A percentile compares a stretch with the other conserved stretches of the same genome.
These are phyloP conservation scores for Aphrophora alni DNA, from an alignment of 2,888 invertebrate genomes.

Conservation along the genomic window DNA sequence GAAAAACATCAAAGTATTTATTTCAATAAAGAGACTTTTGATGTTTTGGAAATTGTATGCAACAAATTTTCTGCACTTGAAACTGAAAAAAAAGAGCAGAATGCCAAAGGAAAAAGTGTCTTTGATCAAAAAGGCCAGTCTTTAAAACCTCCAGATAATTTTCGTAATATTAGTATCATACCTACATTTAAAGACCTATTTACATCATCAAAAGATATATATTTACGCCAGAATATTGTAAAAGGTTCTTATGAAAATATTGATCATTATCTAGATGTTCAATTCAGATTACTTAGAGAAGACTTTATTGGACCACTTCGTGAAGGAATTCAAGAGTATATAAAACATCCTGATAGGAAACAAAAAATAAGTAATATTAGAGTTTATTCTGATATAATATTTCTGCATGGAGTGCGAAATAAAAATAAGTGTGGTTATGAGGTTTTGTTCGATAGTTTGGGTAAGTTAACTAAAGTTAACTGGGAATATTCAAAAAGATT, in stretches of 20 bases:
- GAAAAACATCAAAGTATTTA: background rate
- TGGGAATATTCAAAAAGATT: conserved; percentile 60
- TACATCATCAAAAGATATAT: background rate
- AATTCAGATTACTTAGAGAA: conserved; percentile 78
- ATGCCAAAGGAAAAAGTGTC: background rate
- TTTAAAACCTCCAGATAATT: background rate
- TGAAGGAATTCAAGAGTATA: conserved; percentile 60
- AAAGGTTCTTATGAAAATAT: conserved; percentile 69
- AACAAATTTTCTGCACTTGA: background rate
- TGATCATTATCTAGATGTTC: conserved; percentile 77
- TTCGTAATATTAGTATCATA: conserved; percentile 9
- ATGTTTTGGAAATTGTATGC: background rate
- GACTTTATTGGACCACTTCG: conserved; percentile 79
- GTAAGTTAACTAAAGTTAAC: conserved; percentile 48
- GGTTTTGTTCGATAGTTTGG: conserved; percentile 51
- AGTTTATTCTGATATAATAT: conserved; percentile 60
- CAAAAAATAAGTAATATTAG: conserved; percentile 59
- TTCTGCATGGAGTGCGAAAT: conserved; percentile 53
- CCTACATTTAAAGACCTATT: conserved; percentile 26
- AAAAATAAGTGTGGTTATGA: conserved; percentile 44
- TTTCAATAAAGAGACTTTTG: background rate
- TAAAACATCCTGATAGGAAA: conserved; percentile 22
- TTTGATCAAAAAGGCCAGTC: background rate
- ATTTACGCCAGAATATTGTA: conserved; percentile 64
- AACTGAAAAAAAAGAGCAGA: background rate